Conservation (phyloP, 1,140 invertebrate genomes). For the Helicoverpa zea region DNA sequence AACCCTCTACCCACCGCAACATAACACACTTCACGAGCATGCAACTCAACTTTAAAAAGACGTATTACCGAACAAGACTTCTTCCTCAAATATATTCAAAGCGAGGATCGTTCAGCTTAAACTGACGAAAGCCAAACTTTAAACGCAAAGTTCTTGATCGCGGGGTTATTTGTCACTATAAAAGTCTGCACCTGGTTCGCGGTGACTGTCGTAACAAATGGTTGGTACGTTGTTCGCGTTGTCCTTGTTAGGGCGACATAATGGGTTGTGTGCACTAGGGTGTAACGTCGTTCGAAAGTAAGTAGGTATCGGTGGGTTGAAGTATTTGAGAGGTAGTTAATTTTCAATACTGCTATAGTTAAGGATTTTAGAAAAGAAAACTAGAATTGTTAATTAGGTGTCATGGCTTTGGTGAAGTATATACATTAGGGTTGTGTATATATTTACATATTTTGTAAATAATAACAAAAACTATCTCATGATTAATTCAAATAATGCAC, state of each 20-base stretch:
- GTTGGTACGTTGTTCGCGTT: neutral
- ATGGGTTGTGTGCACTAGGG: neutral
- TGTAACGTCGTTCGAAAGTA: neutral
- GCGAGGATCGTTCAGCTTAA: neutral
- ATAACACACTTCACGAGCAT: neutral
- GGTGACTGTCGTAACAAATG: constrained; percentile 33
- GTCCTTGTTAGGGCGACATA: neutral
- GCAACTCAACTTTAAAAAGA: neutral
- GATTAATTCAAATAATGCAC: no score
- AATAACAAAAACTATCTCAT: no score
- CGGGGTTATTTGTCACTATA: constrained; percentile 20
- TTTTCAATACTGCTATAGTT: no score
- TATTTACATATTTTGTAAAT: no score
- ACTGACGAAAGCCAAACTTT: constrained; percentile 16
- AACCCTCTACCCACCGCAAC: no score
- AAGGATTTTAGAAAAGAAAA: no score
- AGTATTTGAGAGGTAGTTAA: no score
- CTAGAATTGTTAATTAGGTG: no score
- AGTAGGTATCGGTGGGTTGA: neutral
- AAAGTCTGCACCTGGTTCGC: constrained; percentile 21
- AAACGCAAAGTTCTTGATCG: neutral
- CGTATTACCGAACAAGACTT: neutral
- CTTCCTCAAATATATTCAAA: neutral
- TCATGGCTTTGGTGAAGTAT: no score
- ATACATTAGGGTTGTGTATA: no score